phyloP scores from a whole-genome alignment of 2,797 vertebrate species.

The Hapalemur alaotrensis region DNA sequence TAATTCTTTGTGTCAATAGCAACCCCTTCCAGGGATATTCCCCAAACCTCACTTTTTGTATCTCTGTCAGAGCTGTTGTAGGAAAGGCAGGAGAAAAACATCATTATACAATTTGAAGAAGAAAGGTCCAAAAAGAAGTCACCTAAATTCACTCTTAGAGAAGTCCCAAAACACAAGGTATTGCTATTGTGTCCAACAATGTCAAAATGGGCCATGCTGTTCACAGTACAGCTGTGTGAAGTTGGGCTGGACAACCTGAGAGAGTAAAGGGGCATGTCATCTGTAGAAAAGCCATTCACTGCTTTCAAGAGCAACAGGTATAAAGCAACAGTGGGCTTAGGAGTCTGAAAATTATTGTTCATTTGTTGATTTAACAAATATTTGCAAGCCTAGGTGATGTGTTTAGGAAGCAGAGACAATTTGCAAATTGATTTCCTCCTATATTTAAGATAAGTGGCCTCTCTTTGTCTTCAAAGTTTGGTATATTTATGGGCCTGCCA shows the following conservation, averaged over 20 bases:
- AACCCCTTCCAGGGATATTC: background rate
- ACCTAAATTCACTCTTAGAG: background rate
- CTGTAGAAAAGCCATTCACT: background rate
- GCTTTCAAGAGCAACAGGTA: background rate
- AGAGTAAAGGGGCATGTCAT: background rate
- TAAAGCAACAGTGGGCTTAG: background rate
- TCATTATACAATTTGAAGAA: background rate
- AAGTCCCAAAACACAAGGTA: background rate
- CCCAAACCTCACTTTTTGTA: background rate
- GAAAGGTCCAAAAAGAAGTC: background rate
- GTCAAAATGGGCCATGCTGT: background rate
- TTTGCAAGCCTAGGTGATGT: background rate
- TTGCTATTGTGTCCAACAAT: background rate
- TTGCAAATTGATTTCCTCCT: background rate
- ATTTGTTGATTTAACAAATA: conserved; percentile 18
- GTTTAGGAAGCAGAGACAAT: conserved; percentile 10
- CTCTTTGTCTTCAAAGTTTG: background rate
- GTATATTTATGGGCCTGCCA: background rate
- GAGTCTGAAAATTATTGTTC: background rate
- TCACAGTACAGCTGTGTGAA: background rate
- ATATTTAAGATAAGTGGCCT: background rate
- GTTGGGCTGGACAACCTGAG: background rate
- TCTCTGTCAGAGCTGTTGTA: background rate
- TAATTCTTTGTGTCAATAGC: background rate
- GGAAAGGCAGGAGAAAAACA: background rate